Conservation (phyloP, 2,797 vertebrate species). For the Leuciscus waleckii region DNA sequence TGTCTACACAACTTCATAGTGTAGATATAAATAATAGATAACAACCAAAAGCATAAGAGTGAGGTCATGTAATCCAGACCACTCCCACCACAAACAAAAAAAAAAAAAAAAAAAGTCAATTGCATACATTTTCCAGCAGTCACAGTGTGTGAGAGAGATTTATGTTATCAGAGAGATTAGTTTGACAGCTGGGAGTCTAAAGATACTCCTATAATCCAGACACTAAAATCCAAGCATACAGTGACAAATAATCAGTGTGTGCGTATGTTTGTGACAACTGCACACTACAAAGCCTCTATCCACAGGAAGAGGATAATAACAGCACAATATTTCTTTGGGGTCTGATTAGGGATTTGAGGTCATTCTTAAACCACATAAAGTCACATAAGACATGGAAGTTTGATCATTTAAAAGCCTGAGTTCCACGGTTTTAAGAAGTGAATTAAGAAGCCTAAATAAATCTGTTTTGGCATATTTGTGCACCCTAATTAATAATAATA, state of each 20-base stretch:
- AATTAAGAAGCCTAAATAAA: neutral
- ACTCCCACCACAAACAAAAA: neutral
- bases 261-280: conserved; percentile 24
- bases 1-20: neutral
- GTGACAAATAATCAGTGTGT: conserved; percentile 56
- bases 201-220: conserved; percentile 73
- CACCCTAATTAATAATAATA: neutral
- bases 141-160: conserved; percentile 44
- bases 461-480: neutral
- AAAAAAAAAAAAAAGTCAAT: neutral
- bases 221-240: conserved; percentile 60
- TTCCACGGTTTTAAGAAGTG: neutral
- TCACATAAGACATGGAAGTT: neutral
- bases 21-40: neutral
- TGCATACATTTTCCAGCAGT: conserved; percentile 13
- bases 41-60: neutral
- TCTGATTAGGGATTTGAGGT: conserved; percentile 21
- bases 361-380: conserved; percentile 14
- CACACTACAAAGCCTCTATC: neutral
- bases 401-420: neutral
- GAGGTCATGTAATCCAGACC: neutral
- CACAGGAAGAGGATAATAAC: conserved; percentile 18
- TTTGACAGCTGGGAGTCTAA: conserved; percentile 74
- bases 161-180: conserved; percentile 58
- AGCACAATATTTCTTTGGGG: neutral